These are phyloP conservation scores for Eublepharis macularius DNA, from an alignment of 2,113 vertebrate species.

Conservation along the genomic window DNA sequence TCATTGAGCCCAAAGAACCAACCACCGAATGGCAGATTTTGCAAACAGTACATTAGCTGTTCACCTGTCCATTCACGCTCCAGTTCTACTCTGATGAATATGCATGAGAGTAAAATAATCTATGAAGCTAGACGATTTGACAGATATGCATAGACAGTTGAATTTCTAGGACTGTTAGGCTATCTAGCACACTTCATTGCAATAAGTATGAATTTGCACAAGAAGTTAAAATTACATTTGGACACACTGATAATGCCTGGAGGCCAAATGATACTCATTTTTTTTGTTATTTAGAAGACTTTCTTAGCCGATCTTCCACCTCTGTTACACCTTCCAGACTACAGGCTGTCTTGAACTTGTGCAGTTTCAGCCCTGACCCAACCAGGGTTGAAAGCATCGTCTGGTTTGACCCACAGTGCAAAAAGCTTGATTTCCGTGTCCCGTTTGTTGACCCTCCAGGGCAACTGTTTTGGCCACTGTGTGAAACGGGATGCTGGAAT, in stretches of 20 bases:
- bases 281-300: background rate
- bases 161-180: background rate
- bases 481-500: too few species aligned
- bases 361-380: too few species aligned
- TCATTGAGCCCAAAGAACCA: background rate
- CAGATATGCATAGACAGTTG: background rate
- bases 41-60: accelerated
- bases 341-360: too few species aligned
- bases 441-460: too few species aligned
- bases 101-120: constrained; percentile 11
- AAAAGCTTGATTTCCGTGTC: too few species aligned
- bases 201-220: accelerated
- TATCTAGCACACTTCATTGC: background rate
- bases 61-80: background rate
- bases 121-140: constrained; percentile 1
- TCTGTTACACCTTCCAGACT: background rate
- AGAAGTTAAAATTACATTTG: background rate
- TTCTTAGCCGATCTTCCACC: background rate
- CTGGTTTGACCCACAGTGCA: too few species aligned
- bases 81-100: background rate
- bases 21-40: accelerated
- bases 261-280: too few species aligned
- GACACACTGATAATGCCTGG: background rate
- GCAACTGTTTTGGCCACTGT: too few species aligned
- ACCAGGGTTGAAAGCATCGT: too few species aligned